Percentiles rank a stretch among this genome's conserved stretches.
These are phyloP conservation scores for Bradypus variegatus DNA, from an alignment of 2,797 vertebrate species.

Conservation along the genomic window DNA sequence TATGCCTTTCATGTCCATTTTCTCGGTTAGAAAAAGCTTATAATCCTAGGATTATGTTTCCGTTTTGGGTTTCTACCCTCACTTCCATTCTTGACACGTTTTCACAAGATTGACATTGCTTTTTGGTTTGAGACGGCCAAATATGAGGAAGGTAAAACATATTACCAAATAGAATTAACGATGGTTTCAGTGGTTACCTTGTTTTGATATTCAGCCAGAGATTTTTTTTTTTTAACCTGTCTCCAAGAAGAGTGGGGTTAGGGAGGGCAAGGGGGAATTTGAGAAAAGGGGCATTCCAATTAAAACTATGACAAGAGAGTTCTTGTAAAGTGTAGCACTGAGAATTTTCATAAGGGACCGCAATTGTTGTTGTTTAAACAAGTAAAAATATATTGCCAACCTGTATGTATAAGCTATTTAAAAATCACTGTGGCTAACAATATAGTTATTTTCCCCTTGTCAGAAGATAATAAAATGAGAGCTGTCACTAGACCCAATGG, in stretches of 20 bases:
- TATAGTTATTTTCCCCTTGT: not conserved
- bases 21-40: conserved; percentile 60
- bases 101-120: conserved; percentile 64
- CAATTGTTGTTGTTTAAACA: not conserved
- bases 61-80: conserved; percentile 61
- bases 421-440: not conserved
- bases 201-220: not conserved
- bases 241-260: not conserved
- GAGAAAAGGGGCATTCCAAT: not conserved
- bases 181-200: not conserved
- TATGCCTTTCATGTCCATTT: conserved; percentile 60
- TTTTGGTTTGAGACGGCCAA: conserved; percentile 66
- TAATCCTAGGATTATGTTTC: conserved; percentile 62
- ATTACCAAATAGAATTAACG: conserved; percentile 10
- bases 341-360: not conserved
- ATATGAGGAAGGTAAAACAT: conserved; percentile 63
- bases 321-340: not conserved
- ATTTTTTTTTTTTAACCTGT: not conserved
- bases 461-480: not conserved
- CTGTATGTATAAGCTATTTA: not conserved
- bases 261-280: not conserved
- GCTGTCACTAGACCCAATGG: not conserved
- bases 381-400: not conserved
- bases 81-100: conserved; percentile 64
- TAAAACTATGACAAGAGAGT: not conserved